Base-by-base conservation (phyloP, 2,797 vertebrate genomes). In the Spinus pinus region DNA sequence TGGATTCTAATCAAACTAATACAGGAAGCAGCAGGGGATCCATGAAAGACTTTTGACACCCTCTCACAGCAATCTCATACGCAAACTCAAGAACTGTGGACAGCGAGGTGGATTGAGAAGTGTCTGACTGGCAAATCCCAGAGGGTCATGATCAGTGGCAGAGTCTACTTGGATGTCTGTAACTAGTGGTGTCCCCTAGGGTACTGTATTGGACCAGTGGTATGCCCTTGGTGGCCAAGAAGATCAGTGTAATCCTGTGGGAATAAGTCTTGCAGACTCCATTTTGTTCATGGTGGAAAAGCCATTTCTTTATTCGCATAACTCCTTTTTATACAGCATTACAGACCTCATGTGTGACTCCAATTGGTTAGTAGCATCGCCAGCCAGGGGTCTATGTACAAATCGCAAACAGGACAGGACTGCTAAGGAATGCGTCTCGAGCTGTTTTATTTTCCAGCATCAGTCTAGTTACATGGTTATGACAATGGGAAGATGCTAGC, bases 391-490 rank as follows among this genome's bases (percentile, higher is more conserved):
- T 56, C 54, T 24, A 33, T 24, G 54, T 24, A 56, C 54, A 33
- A 33, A 33, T 24, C 9, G 23, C 9, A 5, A 33, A 24, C n/a
- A 33, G 54, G 22, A 56, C 3, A 4, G 22, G 9, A 33, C 54
- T 56, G 14, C 54, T 56, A 24, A 56, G n/a, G n/a, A 56, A 56
- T 0, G 1, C 1, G 0, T 33, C n/a, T 56, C 3, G 6, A 16
- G 54, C 54, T 33, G 10, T 33, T 56, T 22, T 33, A 33, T 33
- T 33, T 33, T 56, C n/a, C n/a, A 56, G 54, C 54, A 24, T 56
- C 53, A 23, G 21, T 56, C 21, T 56, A 9, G 9, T 33, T 56
- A 33, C n/a, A 54, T 47, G 46, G 12, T 47, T 33, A 24, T 56
- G n/a, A 33, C n/a, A 33, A 33, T 56, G n/a, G n/a, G n/a, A 56